Evolutionary conservation across 2,888 invertebrate species (phyloP).

Genomic region (Carterocephalus palaemon): DNA sequence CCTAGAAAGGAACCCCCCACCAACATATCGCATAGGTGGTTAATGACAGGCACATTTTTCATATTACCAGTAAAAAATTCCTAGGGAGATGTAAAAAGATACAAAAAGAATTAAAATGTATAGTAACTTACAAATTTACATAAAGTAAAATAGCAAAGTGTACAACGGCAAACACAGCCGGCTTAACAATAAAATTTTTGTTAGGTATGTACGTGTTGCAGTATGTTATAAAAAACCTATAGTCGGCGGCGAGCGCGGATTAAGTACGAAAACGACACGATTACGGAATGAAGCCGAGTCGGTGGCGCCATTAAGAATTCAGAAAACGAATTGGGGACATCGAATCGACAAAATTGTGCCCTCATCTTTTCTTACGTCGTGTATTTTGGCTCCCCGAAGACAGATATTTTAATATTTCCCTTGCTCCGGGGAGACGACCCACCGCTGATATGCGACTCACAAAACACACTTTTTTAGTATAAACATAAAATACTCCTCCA

Average conservation of each 20-base stretch:
- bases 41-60: too few relatives aligned
- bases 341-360: constrained; percentile 74
- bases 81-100: too few relatives aligned
- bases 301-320: constrained; percentile 69
- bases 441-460: constrained; percentile 63
- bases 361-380: constrained; percentile 69
- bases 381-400: constrained; percentile 58
- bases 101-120: too few relatives aligned
- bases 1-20: too few relatives aligned
- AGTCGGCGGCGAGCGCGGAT: constrained; percentile 50
- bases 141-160: too few relatives aligned
- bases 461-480: constrained; percentile 55
- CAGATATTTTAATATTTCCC: constrained; percentile 68
- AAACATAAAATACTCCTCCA: constrained; percentile 52
- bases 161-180: constrained; percentile 25
- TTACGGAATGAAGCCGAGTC: constrained; percentile 58
- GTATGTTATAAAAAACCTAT: constrained; percentile 40
- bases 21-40: too few relatives aligned
- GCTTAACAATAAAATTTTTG: constrained; percentile 54
- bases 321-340: constrained; percentile 73
- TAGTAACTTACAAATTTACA: too few relatives aligned
- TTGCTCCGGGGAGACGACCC: constrained; percentile 51
- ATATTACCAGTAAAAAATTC: too few relatives aligned
- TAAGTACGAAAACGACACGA: constrained; percentile 66
- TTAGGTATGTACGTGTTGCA: constrained; percentile 40